A percentile compares a stretch with the other conserved stretches of the same genome.
Conservation (phyloP, 1,140 invertebrate genomes). For the Hermatobates lingyangjiaoensis region DNA sequence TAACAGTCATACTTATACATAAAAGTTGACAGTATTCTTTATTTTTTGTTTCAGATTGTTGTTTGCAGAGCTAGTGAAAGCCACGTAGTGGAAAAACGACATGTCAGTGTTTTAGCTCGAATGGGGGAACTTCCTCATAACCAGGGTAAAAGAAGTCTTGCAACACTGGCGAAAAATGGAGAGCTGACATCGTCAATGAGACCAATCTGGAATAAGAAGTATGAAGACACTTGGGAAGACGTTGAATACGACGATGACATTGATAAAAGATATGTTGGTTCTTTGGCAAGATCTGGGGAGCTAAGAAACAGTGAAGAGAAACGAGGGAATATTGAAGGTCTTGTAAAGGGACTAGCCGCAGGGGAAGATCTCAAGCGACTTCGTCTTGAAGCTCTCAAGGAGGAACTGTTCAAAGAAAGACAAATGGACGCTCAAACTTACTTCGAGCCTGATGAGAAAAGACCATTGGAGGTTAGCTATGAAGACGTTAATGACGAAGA, state of each 20-base stretch:
- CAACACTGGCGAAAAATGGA: slow-evolving; percentile 11
- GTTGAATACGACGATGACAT: slow-evolving; percentile 11
- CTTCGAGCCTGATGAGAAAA: slow-evolving; percentile 12
- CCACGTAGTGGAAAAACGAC: slow-evolving; percentile 14
- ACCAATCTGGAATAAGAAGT: slow-evolving; percentile 2
- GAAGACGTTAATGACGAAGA: slow-evolving; percentile 8
- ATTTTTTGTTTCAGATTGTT: too few species aligned
- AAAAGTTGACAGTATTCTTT: too few species aligned
- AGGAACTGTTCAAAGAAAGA: slow-evolving; percentile 14
- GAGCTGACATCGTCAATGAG: slow-evolving; percentile 8
- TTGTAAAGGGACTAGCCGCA: slow-evolving; percentile 12
- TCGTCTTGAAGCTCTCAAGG: slow-evolving; percentile 13
- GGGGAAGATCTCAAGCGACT: slow-evolving; percentile 14
- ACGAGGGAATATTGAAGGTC: slow-evolving; percentile 12
- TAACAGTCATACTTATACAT: too few species aligned
- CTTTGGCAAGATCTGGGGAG: slow-evolving; percentile 15
- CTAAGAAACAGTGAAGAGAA: slow-evolving; percentile 13
- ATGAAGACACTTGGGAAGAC: slow-evolving; percentile 8
- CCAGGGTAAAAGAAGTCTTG: slow-evolving; percentile 13
- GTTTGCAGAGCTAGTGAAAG: too few species aligned
- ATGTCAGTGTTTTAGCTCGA: slow-evolving; percentile 14
- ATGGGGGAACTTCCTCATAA: slow-evolving; percentile 12
- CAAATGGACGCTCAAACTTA: slow-evolving; percentile 5
- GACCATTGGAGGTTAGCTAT: slow-evolving; percentile 3
- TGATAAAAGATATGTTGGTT: slow-evolving; percentile 14